Percentiles rank a stretch among this genome's conserved stretches.
Evolutionary conservation across 2,888 invertebrate species (phyloP).

Genomic region (Sthenelais limicola): DNA sequence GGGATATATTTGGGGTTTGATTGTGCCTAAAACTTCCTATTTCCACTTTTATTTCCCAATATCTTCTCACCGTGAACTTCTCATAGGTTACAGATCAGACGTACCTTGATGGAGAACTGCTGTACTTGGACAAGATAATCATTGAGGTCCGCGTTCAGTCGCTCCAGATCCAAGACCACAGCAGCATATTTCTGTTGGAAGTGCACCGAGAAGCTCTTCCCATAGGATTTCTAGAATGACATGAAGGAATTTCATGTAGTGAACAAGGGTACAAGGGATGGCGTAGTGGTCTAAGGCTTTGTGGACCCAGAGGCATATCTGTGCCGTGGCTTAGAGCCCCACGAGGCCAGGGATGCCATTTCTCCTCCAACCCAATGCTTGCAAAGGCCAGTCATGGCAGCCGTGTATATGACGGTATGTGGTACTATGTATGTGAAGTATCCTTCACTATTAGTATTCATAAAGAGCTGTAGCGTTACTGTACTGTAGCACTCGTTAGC

Average conservation of each 20-base stretch:
- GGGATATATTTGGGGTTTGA: too few species aligned
- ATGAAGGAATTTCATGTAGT: not conserved
- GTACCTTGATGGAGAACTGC: slow-evolving; percentile 82
- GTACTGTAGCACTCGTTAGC: too few species aligned
- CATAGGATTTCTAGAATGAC: slow-evolving; percentile 79
- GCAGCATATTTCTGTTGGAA: slow-evolving; percentile 93
- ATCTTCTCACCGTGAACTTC: not conserved
- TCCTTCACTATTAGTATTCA: too few species aligned
- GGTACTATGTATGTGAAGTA: too few species aligned
- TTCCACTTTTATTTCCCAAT: too few species aligned
- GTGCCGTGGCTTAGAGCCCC: too few species aligned
- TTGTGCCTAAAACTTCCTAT: too few species aligned
- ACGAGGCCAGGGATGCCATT: too few species aligned
- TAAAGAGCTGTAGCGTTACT: too few species aligned
- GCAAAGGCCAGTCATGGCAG: too few species aligned
- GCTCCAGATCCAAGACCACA: slow-evolving; percentile 88
- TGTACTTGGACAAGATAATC: slow-evolving; percentile 89
- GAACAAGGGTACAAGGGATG: not conserved
- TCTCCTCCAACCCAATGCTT: too few species aligned
- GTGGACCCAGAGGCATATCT: not conserved
- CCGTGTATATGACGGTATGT: too few species aligned
- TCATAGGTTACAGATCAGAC: not conserved
- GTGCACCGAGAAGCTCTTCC: slow-evolving; percentile 85
- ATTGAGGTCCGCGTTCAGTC: slow-evolving; percentile 90
- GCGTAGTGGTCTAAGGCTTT: not conserved